A percentile compares a stretch with the other conserved stretches of the same genome.
Conservation (phyloP, 1,140 invertebrate genomes). For the Magallana gigas region DNA sequence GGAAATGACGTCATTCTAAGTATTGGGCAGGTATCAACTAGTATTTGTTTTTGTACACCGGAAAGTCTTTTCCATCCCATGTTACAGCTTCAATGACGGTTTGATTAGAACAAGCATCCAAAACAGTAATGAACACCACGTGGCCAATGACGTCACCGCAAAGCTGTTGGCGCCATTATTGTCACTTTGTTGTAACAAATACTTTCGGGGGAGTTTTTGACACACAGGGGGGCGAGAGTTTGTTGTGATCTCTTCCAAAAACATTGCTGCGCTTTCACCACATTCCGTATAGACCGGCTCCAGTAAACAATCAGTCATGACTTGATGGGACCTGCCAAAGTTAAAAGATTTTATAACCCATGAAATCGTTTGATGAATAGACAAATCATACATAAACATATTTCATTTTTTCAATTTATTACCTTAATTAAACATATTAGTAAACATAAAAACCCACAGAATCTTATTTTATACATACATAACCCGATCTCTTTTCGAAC, state of each 20-base stretch:
- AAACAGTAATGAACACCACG: not conserved
- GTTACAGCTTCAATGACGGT: too few relatives aligned
- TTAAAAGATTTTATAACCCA: too few relatives aligned
- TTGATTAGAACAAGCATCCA: not conserved
- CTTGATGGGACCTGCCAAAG: constrained; percentile 37
- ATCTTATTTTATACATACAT: too few relatives aligned
- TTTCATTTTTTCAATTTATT: not conserved
- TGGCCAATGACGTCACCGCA: not conserved
- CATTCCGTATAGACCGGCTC: constrained; percentile 43
- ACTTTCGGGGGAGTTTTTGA: constrained; percentile 16
- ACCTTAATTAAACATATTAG: too few relatives aligned
- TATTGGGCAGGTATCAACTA: too few relatives aligned
- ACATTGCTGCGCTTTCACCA: constrained; percentile 43
- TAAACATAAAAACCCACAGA: too few relatives aligned
- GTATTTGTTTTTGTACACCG: too few relatives aligned
- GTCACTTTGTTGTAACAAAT: not conserved
- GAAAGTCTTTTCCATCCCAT: too few relatives aligned
- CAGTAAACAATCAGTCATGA: constrained; percentile 43
- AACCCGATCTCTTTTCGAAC: too few relatives aligned
- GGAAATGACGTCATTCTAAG: too few relatives aligned
- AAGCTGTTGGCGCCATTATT: not conserved
- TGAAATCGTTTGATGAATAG: too few relatives aligned
- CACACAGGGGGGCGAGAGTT: constrained; percentile 43
- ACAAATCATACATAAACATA: not conserved
- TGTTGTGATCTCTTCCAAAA: constrained; percentile 48